Conservation (phyloP, 2,113 vertebrate species). For the Vireo altiloquus region DNA sequence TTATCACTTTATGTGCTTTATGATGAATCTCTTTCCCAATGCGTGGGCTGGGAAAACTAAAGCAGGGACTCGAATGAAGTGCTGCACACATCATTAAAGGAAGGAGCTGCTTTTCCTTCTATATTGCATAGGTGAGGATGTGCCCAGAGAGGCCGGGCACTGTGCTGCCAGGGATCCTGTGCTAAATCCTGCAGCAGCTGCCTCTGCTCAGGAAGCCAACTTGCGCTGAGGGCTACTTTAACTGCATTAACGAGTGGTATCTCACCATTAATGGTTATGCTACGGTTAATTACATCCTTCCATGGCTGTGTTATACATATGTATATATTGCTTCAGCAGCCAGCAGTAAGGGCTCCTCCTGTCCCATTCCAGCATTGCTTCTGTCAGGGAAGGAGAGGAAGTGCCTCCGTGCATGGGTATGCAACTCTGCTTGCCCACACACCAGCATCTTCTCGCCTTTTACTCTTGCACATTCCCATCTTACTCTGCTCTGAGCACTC, state of each 20-base stretch:
- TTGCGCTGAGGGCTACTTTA: fast-evolving
- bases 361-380: fast-evolving
- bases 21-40: neutral
- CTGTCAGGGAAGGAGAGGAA: neutral
- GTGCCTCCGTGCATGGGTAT: fast-evolving
- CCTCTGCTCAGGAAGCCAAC: neutral
- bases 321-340: neutral
- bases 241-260: neutral
- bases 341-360: neutral
- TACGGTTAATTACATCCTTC: neutral
- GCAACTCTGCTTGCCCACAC: neutral
- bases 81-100: too few species aligned
- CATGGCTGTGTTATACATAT: too few species aligned
- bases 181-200: neutral
- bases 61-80: fast-evolving
- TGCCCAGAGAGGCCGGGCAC: fast-evolving
- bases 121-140: fast-evolving
- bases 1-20: neutral
- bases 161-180: neutral
- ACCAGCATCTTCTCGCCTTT: fast-evolving
- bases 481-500: fast-evolving
- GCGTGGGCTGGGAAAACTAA: neutral
- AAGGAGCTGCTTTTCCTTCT: neutral
- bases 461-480: neutral
- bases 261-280: fast-evolving